A percentile compares a stretch with the other conserved stretches of the same genome.
phyloP scores from a whole-genome alignment of 2,113 vertebrate species.

The Sarotherodon lohbergeri region DNA sequence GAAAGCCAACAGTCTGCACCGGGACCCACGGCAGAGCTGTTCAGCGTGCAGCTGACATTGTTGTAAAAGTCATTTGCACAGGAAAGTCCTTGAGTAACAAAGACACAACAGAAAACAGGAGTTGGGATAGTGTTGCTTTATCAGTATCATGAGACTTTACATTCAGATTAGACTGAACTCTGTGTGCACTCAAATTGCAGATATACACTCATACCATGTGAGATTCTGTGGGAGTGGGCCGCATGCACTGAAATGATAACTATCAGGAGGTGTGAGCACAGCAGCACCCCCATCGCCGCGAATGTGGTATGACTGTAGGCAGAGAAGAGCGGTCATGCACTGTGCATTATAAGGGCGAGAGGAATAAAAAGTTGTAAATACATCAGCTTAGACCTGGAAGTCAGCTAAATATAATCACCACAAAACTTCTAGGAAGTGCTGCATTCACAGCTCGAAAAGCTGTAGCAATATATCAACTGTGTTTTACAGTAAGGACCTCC shows the following conservation, averaged over 20 bases:
- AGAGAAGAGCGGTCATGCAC: not conserved
- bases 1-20: constrained; percentile 26
- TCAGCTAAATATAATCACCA: not conserved
- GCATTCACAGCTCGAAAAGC: not conserved
- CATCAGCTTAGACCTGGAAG: not conserved
- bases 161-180: not conserved
- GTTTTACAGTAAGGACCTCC: not conserved
- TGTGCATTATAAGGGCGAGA: not conserved
- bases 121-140: not conserved
- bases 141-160: not conserved
- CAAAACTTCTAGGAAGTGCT: not conserved
- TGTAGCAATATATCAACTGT: not conserved
- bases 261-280: not conserved
- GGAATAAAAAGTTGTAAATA: not conserved
- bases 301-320: not conserved
- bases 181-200: not conserved
- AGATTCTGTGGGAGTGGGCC: not conserved
- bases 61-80: constrained; percentile 58
- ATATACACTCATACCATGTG: not conserved
- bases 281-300: not conserved
- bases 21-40: not conserved
- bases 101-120: not conserved
- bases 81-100: constrained; percentile 24
- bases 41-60: constrained; percentile 57
- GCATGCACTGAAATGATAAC: not conserved